Evolutionary conservation across 2,888 invertebrate species (phyloP), one percentile per base, ranked within the genome.

Genomic region (Steromphala cineraria): DNA sequence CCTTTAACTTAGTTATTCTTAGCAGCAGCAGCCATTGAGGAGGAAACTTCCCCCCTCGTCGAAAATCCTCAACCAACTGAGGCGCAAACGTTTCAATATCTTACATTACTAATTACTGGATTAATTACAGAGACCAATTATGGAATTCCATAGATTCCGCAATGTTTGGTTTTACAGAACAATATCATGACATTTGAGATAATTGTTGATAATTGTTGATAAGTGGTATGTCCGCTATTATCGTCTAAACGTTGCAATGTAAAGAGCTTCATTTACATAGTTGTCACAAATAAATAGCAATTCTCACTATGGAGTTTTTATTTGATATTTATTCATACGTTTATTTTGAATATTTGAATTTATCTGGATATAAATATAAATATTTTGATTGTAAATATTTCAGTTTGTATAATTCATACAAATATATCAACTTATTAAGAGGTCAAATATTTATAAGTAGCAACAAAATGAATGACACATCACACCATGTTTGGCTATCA

Each of bases 11-110:
- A 62, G 24, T 28, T 62, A 62, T 24, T 56, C 62, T 24, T 62
- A 62, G 62, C 62, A 62, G 62, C 28, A 28, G 62, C 62, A 62
- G 28, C 28, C 46, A 46, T 13, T 13, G 62, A 62, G 62, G 62
- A 24, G 62, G 62, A 28, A 1, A 17, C 28, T 8, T 24, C 62
- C 62, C 24, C 17, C 62, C 62, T 62, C 62, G 24, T 28, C 62
- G 62, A 62, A 62, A 62, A 46, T 46, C 21, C 62, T 62, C 28
- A 62, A 62, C 62, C 62, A 62, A 62, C 62, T 62, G 62, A 62
- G 24, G 2, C 62, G n/a, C 8, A 62, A 62, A 62, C 28, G 24
- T 62, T 62, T 17, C 24, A 62, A 28, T 62, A 62, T 62, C 62
- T 21, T 62, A 24, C 62, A 62, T 24, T 24, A 62, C 24, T 62